These are phyloP conservation scores for Trichosurus vulpecula DNA, from an alignment of 2,797 vertebrate genomes.

Conservation along the genomic window DNA sequence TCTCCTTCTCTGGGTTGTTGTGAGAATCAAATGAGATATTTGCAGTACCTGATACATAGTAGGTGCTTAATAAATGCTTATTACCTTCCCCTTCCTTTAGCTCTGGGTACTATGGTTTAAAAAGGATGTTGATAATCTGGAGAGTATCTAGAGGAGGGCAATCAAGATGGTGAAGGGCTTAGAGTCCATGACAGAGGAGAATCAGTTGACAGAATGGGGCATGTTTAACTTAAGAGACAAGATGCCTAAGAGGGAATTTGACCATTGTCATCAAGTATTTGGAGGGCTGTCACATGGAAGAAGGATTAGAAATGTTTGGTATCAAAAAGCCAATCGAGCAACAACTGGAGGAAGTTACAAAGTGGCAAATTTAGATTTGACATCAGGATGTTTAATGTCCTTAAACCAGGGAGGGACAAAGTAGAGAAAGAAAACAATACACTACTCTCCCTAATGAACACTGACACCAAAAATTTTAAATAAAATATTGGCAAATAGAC, in stretches of 20 bases:
- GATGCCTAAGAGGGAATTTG: background rate
- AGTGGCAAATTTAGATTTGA: background rate
- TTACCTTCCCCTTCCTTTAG: background rate
- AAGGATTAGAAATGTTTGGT: background rate
- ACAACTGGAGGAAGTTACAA: background rate
- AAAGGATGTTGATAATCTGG: background rate
- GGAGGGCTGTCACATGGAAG: background rate
- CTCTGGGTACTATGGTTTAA: background rate
- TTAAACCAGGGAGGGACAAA: background rate
- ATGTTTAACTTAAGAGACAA: background rate
- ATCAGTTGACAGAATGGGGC: background rate
- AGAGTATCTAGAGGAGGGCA: background rate
- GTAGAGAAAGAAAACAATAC: background rate
- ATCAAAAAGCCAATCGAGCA: background rate
- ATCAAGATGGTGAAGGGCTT: background rate
- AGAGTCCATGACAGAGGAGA: background rate
- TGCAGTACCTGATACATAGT: background rate
- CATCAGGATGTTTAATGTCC: background rate
- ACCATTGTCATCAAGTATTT: background rate
- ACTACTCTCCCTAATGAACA: background rate
- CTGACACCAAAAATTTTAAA: background rate
- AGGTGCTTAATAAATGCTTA: background rate
- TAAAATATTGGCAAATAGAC: background rate
- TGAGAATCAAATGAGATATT: background rate
- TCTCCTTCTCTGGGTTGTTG: background rate